Base-by-base conservation (phyloP, 2,797 vertebrate species). In the Tenualosa thibaudeaui region DNA sequence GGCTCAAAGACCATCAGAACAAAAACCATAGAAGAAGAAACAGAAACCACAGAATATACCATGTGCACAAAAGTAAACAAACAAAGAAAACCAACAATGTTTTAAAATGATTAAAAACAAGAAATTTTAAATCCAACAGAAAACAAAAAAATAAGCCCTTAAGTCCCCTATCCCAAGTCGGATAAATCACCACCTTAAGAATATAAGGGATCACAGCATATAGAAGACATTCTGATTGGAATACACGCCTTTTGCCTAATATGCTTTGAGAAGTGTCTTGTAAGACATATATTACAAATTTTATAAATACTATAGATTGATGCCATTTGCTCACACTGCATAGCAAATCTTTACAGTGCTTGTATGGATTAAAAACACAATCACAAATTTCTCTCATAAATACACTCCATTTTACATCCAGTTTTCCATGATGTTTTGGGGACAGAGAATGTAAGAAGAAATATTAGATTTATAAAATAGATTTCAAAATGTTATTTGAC, bases 1-100 rank as follows among this genome's bases (percentile, higher is more conserved):
- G 65, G 65, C 65, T 71, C 65, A 71, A 71, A 71, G 65, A 71
- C 65, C 26, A 71, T 71, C 31, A 31, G 65, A 26, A 37, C 65
- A 71, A 71, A 15, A 37, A 71, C 31, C 65, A 71, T 10, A 71
- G 65, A 71, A 31, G 65, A 71, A 65, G 60, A 65, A 24, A 24
- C 65, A 37, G 3, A 71, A 71, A 31, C 10, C 65, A 71, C 31
- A 40, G 10, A 71, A 37, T 5, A 37, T 37, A 3, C 13, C 8
- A 12, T 7, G 2, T 3, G 12, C 4, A 12, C 60, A 13, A 10
- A 26, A 8, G 15, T 12, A 37, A 12, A 68, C 26, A 68, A 26
- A 56, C 54, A 31, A 31, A 31, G 0, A 56, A 5, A 56, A 1
- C 37, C 26, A 68, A 31, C 31, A 12, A 31, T 10, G 12, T 2